These are phyloP conservation scores for Orthosia gracilis DNA, from an alignment of 2,888 invertebrate species.

Conservation along the genomic window DNA sequence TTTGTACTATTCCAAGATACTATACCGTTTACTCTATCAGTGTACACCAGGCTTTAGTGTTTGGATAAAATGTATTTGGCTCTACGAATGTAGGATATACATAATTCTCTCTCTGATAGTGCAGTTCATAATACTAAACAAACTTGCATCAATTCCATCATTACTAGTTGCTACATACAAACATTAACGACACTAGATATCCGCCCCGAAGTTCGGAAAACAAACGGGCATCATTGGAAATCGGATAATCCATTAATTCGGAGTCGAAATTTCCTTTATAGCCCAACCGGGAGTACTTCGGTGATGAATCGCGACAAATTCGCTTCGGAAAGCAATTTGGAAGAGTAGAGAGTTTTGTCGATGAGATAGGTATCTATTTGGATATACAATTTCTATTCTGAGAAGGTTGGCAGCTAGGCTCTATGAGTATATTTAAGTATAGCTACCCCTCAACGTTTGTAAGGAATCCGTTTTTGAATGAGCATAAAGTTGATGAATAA, in stretches of 20 bases:
- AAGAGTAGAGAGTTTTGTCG: constrained; percentile 56
- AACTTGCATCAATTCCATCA: background rate
- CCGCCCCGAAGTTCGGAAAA: constrained; percentile 47
- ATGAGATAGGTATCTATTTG: constrained; percentile 27
- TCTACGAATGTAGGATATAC: no score
- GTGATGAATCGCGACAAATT: constrained; percentile 70
- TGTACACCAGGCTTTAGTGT: no score
- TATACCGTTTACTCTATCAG: no score
- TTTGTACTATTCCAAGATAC: no score
- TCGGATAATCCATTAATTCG: constrained; percentile 70
- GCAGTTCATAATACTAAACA: background rate
- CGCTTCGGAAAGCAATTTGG: constrained; percentile 68
- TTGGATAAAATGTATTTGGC: no score
- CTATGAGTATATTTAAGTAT: background rate
- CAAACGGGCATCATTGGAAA: constrained; percentile 67
- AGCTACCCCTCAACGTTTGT: background rate
- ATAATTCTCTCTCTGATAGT: background rate
- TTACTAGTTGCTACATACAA: background rate
- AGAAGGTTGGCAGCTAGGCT: background rate
- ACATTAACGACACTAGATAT: constrained; percentile 28
- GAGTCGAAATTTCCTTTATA: constrained; percentile 68
- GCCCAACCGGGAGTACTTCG: constrained; percentile 59
- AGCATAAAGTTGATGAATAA: no score
- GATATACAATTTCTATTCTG: constrained; percentile 4
- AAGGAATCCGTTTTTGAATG: background rate